These are phyloP conservation scores for Potamarius usumacintae DNA, from an alignment of 2,113 vertebrate species.

Conservation along the genomic window DNA sequence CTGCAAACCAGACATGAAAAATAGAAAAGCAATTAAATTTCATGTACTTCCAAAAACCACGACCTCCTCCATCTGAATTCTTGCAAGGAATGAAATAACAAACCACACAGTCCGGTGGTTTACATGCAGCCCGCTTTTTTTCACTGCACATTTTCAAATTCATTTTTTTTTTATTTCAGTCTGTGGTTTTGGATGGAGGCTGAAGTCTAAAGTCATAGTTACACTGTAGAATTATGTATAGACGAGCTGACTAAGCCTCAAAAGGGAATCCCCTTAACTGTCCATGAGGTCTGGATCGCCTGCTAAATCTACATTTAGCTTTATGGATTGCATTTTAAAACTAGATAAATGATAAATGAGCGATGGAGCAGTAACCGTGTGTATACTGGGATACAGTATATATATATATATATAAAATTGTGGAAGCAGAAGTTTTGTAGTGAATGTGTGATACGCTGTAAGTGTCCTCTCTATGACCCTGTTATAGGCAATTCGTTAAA, in stretches of 20 bases:
- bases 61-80: slow-evolving; percentile 54
- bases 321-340: slow-evolving; percentile 5
- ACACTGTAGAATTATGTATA: slow-evolving; percentile 62
- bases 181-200: slow-evolving; percentile 58
- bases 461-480: slow-evolving; percentile 12
- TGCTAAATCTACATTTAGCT: slow-evolving; percentile 26
- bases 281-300: slow-evolving; percentile 48
- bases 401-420: background rate
- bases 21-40: slow-evolving; percentile 57
- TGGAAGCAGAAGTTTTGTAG: background rate
- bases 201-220: slow-evolving; percentile 60
- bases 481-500: slow-evolving; percentile 7
- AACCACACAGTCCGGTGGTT: slow-evolving; percentile 69
- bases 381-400: too few species aligned
- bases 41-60: slow-evolving; percentile 57
- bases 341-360: background rate
- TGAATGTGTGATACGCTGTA: slow-evolving; percentile 10
- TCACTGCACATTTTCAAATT: slow-evolving; percentile 65
- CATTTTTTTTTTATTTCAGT: slow-evolving; percentile 57
- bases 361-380: background rate
- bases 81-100: slow-evolving; percentile 67
- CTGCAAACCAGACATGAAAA: slow-evolving; percentile 48
- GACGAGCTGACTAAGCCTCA: slow-evolving; percentile 49
- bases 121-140: slow-evolving; percentile 60
- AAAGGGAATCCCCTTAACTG: slow-evolving; percentile 55